Conservation (phyloP, 2,113 vertebrate species). For the Coreoperca whiteheadi region DNA sequence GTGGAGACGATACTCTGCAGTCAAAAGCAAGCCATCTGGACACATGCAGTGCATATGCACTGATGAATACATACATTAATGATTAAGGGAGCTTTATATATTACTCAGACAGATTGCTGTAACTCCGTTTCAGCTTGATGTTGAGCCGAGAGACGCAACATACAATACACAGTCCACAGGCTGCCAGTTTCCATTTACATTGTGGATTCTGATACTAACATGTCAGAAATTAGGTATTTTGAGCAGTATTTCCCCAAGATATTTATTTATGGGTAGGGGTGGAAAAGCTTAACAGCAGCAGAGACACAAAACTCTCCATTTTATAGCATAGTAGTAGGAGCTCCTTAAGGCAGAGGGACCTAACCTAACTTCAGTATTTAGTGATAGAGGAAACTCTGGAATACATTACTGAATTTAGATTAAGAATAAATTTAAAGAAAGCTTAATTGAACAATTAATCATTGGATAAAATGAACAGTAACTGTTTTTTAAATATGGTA, state of each 20-base stretch:
- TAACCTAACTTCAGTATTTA: background rate
- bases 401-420: constrained; percentile 15
- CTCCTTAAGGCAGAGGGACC: background rate
- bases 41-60: constrained; percentile 19
- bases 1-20: constrained; percentile 8
- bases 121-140: background rate
- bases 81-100: constrained; percentile 37
- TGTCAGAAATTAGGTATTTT: background rate
- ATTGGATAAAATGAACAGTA: background rate
- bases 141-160: background rate
- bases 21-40: constrained; percentile 31
- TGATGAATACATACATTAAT: constrained; percentile 30
- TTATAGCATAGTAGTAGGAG: background rate
- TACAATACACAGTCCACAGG: background rate
- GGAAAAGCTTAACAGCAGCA: background rate
- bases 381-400: background rate
- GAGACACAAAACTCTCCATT: background rate
- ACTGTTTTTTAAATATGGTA: constrained; percentile 5
- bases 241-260: background rate
- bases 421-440: constrained; percentile 15
- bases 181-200: constrained; percentile 6
- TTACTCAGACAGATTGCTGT: background rate
- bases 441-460: background rate
- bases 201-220: background rate
- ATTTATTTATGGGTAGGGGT: background rate